A percentile compares a stretch with the other conserved stretches of the same genome.
Evolutionary conservation across 2,113 vertebrate species (phyloP).

Genomic region (Pangasianodon hypophthalmus): DNA sequence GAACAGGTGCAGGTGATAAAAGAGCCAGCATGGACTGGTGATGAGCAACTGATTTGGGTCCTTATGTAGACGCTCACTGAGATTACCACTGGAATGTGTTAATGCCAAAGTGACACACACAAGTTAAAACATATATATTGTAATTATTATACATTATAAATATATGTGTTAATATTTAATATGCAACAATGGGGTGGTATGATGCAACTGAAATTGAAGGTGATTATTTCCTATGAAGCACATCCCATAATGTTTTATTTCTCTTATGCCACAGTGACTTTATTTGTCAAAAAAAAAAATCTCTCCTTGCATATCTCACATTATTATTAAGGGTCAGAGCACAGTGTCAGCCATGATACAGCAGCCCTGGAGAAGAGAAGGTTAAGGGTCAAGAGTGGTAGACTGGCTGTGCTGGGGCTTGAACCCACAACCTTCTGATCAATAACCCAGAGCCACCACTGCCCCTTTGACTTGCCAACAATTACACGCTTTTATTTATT

Average conservation of each 20-base stretch:
- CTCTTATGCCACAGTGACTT: neutral
- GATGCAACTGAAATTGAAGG: neutral
- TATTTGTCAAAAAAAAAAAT: too few species aligned
- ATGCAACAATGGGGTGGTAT: neutral
- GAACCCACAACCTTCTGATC: too few species aligned
- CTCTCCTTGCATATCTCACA: too few species aligned
- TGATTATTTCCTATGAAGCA: neutral
- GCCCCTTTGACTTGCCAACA: neutral
- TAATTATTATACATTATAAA: neutral
- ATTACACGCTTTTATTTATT: neutral
- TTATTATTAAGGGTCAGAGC: too few species aligned
- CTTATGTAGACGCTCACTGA: neutral
- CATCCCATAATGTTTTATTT: neutral
- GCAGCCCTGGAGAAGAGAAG: too few species aligned
- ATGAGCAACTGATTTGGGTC: neutral
- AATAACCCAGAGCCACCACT: too few species aligned
- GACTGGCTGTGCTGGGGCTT: too few species aligned
- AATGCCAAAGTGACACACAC: neutral
- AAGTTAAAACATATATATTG: neutral
- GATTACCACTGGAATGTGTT: neutral
- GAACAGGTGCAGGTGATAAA: slow-evolving; percentile 7
- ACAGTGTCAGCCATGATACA: too few species aligned
- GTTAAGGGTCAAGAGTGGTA: too few species aligned
- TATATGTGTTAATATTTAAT: neutral
- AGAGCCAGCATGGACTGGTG: neutral